These are phyloP conservation scores for Hemicordylus capensis DNA, from an alignment of 2,113 vertebrate genomes.

Conservation along the genomic window DNA sequence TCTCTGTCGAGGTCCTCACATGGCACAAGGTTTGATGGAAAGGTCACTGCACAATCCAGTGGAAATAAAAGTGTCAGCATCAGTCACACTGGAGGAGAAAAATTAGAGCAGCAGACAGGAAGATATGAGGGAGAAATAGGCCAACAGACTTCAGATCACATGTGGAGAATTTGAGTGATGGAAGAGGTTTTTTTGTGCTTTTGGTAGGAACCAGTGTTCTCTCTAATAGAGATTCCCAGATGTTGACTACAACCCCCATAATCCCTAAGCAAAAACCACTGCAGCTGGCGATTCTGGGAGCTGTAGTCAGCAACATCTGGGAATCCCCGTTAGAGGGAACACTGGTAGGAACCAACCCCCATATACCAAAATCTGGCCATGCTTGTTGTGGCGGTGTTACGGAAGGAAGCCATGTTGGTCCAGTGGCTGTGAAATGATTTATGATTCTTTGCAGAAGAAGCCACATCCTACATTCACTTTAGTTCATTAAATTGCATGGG, in stretches of 20 bases:
- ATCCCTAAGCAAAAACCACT: no score
- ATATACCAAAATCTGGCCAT: neutral
- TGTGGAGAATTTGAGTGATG: neutral
- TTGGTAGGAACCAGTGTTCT: neutral
- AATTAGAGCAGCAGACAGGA: conserved; percentile 4
- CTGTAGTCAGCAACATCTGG: no score
- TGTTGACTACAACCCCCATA: no score
- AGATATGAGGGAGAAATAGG: conserved; percentile 4
- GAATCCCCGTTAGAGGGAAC: no score
- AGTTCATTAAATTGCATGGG: neutral
- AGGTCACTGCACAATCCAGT: conserved; percentile 18
- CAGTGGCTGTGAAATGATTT: neutral
- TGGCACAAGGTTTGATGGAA: conserved; percentile 49
- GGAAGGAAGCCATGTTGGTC: neutral
- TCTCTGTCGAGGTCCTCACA: conserved; percentile 43
- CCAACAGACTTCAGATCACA: neutral
- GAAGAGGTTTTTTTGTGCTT: neutral
- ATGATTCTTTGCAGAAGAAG: neutral
- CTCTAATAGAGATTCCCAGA: no score
- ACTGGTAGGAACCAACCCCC: neutral
- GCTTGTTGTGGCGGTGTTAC: neutral
- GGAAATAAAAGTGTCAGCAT: conserved; percentile 37
- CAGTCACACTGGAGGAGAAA: neutral
- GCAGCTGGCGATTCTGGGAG: no score
- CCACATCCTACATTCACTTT: neutral